Evolutionary conservation across 2,113 vertebrate species (phyloP).

Genomic region (Oenanthe oenanthe): DNA sequence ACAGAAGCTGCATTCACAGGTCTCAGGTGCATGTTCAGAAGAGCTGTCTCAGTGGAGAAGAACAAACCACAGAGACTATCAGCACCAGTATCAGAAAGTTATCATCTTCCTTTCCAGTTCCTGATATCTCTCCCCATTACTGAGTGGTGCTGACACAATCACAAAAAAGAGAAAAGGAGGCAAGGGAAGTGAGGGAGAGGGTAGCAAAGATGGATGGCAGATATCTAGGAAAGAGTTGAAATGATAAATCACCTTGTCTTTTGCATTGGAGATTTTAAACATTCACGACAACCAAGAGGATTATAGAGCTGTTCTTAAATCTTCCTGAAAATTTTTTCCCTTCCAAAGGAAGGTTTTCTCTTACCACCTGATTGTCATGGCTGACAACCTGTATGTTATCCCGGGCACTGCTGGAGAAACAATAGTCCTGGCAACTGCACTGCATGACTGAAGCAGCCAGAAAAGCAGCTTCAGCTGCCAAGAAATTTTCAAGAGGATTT

Average conservation of each 20-base stretch:
- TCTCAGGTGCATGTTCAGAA: neutral
- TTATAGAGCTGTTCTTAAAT: neutral
- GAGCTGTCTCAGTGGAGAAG: neutral
- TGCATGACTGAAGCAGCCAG: neutral
- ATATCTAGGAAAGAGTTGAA: neutral
- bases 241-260: neutral
- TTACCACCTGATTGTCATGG: neutral
- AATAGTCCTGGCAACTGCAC: neutral
- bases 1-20: neutral
- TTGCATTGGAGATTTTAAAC: neutral
- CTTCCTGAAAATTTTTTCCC: neutral
- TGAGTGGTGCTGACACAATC: neutral
- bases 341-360: neutral
- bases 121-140: neutral
- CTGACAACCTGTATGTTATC: neutral
- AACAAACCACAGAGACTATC: neutral
- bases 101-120: neutral
- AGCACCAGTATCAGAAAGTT: neutral
- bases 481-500: neutral
- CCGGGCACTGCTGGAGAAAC: neutral
- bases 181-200: neutral
- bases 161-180: neutral
- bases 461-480: neutral
- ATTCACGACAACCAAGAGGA: neutral
- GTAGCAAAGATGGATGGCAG: neutral